Evolutionary conservation across 2,797 vertebrate species (phyloP).

Genomic region (Sebastolobus alascanus): DNA sequence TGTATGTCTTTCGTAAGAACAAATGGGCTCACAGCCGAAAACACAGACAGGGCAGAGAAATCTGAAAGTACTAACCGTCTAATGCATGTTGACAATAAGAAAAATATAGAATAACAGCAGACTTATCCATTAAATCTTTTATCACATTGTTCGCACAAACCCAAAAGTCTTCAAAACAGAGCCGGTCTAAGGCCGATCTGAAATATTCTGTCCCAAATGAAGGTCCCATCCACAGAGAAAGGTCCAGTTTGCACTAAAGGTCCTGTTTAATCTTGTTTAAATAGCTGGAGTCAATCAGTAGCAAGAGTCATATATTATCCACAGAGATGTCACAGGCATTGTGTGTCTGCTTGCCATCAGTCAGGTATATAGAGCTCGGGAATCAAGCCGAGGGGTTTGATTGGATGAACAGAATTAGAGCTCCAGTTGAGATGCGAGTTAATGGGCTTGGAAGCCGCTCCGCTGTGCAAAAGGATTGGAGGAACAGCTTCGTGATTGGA

Average conservation of each 20-base stretch:
- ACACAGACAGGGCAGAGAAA: neutral
- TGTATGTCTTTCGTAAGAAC: neutral
- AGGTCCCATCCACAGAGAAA: constrained; percentile 40
- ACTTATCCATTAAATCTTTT: constrained; percentile 25
- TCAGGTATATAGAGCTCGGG: neutral
- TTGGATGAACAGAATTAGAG: constrained; percentile 63
- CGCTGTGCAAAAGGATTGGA: constrained; percentile 36
- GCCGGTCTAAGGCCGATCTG: constrained; percentile 31
- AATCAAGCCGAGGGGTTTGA: constrained; percentile 52
- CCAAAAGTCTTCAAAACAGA: constrained; percentile 40
- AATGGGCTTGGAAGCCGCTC: constrained; percentile 54
- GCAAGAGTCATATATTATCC: constrained; percentile 19
- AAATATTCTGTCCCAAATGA: constrained; percentile 10
- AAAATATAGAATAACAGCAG: constrained; percentile 11
- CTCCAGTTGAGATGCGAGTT: constrained; percentile 42
- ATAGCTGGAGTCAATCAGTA: neutral
- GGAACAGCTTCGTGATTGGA: constrained; percentile 19
- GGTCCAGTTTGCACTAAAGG: constrained; percentile 20
- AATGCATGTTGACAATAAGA: constrained; percentile 21
- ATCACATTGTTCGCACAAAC: constrained; percentile 53
- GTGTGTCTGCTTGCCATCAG: constrained; percentile 14
- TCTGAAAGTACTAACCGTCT: neutral
- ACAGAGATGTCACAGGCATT: constrained; percentile 27
- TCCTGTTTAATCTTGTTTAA: neutral
- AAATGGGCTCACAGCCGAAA: neutral